Base-by-base conservation (phyloP, 2,888 invertebrate species). In the Lissocephala sabroskyi region DNA sequence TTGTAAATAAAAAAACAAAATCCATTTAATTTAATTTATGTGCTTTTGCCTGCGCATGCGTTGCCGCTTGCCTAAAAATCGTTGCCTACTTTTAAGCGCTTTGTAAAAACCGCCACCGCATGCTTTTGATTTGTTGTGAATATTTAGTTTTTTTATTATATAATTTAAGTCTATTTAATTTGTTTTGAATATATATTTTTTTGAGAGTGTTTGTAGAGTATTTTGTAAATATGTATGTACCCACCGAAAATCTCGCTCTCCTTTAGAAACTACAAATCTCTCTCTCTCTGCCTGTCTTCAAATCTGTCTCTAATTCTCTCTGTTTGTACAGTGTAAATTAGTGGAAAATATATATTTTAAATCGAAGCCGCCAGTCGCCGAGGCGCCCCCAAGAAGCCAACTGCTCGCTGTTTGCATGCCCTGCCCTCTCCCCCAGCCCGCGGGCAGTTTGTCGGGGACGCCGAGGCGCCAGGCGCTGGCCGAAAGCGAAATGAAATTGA, bases 71-170 rank as follows among this genome's bases (percentile, higher is more conserved):
- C n/a, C n/a, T n/a, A n/a, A n/a, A n/a, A n/a, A n/a, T n/a, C n/a
- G 49, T 45, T 58, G 55, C 50, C 52, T 52, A 32, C 19, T 50
- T 50, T 53, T 44, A 39, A 19, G 49, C 37, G 37, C 37, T n/a
- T 23, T n/a, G n/a, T n/a, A n/a, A n/a, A n/a, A n/a, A n/a, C n/a
- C n/a, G n/a, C n/a, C n/a, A n/a, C 11, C 1, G 13, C 7, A 18
- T 10, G 3, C 18, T 10, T 37, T 18, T 37, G 10, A 33, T 37
- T 37, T 37, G 3, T 10, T 11, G 4, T 19, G 37, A 9, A 48
- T 30, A 33, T 10, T 36, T 11, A 30, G 4, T 9, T 3, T 7
- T 30, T 30, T 30, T 11, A 10, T 23, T 32, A 32, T 16, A 11
- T 10, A 3, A 18, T 35, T 47, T 28, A 6, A 7, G 16, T n/a